Base-by-base conservation (phyloP, 2,797 vertebrate species). In the Notamacropus eugenii region DNA sequence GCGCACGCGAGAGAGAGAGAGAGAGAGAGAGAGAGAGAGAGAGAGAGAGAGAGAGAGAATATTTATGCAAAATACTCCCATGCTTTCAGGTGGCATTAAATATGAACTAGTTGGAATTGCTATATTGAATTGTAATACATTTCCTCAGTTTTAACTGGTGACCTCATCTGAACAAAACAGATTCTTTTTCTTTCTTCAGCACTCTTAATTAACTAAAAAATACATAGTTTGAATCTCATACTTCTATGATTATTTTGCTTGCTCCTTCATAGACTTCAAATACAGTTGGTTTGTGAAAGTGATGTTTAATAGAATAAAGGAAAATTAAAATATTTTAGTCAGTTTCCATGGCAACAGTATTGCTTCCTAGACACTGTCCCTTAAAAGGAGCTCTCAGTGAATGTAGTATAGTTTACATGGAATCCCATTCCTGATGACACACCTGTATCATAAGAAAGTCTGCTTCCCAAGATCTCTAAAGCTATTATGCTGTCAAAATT, bases 51-150 rank as follows among this genome's bases (percentile, higher is more conserved):
- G 55, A 29, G 59, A 34, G 29, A 62, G 50, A 55, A 91, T 22
- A 87, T 54, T 94, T 91, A n/a, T 54, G 28, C 27, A n/a, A 90
- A 93, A 92, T 91, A 92, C 90, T 92, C 28, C 59, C 54, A 94
- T 91, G 2, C 8, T 19, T 50, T 34, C 22, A 22, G 62, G 12
- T 52, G 52, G 28, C 96, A 29, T 94, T 95, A 56, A 95, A 93
- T 62, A 54, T 92, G 62, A 93, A 95, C 90, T 90, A 22, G 52
- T 67, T 92, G 8, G 52, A 92, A 90, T 92, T 96, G 94, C 46
- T 92, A 28, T 93, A 31, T 93, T 58, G 40, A 28, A 8, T 29
- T 93, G 13, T 3, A 40, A 58, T 92, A 14, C 50, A 92, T 96
- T 94, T 82, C 54, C 91, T 96, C n/a, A 90, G 52, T 16, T 93